phyloP scores from a whole-genome alignment of 2,113 vertebrate genomes.

The Candoia aspera region DNA sequence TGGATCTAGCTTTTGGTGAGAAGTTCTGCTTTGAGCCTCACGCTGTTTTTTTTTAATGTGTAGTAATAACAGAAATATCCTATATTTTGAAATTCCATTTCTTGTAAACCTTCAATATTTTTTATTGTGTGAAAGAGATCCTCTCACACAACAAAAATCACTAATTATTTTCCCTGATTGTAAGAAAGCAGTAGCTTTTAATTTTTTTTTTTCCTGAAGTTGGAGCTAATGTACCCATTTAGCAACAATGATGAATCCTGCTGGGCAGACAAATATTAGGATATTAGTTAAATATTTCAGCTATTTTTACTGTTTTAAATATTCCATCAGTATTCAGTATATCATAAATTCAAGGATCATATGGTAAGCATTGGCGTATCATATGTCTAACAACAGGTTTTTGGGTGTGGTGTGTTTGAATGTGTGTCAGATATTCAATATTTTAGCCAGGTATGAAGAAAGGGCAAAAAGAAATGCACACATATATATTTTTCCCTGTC shows the following conservation, averaged over 20 bases:
- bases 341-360: background rate
- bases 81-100: background rate
- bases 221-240: background rate
- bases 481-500: background rate
- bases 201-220: constrained; percentile 16
- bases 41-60: background rate
- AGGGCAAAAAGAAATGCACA: constrained; percentile 12
- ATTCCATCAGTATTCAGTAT: constrained; percentile 2
- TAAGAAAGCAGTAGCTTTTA: background rate
- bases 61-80: background rate
- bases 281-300: background rate
- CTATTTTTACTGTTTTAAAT: constrained; percentile 22
- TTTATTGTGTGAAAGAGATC: background rate
- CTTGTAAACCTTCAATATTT: background rate
- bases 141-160: background rate
- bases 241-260: background rate
- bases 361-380: background rate
- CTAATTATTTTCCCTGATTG: background rate
- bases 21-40: background rate
- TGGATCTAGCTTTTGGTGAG: background rate
- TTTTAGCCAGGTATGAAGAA: background rate
- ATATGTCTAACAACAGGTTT: background rate
- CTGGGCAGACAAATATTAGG: background rate
- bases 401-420: background rate
- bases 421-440: background rate